Percentiles rank a stretch among this genome's conserved stretches.
These are phyloP conservation scores for Eudyptes chrysolophus DNA, from an alignment of 2,113 vertebrate species.

Conservation along the genomic window DNA sequence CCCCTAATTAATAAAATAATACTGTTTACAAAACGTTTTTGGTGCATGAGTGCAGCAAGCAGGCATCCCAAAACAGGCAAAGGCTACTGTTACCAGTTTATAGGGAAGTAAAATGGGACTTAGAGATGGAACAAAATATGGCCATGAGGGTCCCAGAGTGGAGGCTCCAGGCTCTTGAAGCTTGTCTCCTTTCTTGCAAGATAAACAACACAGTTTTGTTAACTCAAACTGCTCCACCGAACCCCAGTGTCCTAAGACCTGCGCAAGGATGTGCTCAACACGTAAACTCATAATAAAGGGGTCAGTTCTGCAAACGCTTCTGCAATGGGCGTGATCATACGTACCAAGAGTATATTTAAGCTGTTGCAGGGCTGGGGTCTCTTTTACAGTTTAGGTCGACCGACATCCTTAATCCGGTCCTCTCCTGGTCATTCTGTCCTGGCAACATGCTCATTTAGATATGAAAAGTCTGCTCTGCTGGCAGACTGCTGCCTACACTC, in stretches of 20 bases:
- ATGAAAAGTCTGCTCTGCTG: background rate
- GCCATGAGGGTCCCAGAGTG: background rate
- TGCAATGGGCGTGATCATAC: accelerated
- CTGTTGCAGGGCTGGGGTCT: background rate
- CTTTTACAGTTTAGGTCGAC: background rate
- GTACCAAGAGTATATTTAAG: background rate
- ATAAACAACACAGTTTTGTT: background rate
- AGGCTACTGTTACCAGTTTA: background rate
- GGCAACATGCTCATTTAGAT: background rate
- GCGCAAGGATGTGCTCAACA: accelerated
- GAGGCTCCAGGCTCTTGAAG: background rate
- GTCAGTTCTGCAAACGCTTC: background rate
- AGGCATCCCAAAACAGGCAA: background rate
- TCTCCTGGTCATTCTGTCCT: background rate
- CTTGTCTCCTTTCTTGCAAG: background rate
- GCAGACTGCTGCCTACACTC: background rate
- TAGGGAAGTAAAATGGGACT: background rate
- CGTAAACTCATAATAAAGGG: accelerated
- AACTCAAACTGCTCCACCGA: background rate
- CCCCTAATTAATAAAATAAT: background rate
- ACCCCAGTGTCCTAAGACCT: accelerated
- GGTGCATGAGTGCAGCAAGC: background rate
- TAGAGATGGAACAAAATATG: background rate
- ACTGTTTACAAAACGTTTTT: background rate
- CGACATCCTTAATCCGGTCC: background rate